Conservation (phyloP, 2,888 invertebrate species). For the Sarcophaga caerulescens region DNA sequence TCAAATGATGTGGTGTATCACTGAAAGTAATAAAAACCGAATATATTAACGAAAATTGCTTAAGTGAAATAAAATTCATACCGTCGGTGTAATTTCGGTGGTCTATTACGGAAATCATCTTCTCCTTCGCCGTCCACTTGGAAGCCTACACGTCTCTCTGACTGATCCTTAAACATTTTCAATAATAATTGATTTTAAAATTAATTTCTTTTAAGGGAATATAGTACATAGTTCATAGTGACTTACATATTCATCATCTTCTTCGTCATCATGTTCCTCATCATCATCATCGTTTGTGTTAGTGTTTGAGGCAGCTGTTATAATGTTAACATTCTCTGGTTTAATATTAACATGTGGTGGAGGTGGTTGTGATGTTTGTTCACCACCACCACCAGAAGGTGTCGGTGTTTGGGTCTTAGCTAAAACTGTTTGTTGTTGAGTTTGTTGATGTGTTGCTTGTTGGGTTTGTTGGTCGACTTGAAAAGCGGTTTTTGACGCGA, state of each 20-base stretch:
- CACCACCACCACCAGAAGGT: conserved; percentile 25
- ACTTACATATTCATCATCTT: conserved; percentile 86
- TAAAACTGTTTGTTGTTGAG: conserved; percentile 67
- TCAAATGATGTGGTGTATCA: conserved; percentile 99
- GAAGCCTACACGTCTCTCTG: conserved; percentile 86
- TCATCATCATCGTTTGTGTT: conserved; percentile 81
- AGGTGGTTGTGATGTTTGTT: conserved; percentile 49
- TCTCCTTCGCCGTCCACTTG: conserved; percentile 81
- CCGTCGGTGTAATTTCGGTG: conserved; percentile 81
- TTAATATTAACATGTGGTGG: conserved; percentile 63
- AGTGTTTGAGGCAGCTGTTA: conserved; percentile 69
- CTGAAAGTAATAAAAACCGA: conserved; percentile 80
- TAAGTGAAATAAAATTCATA: conserved; percentile 62
- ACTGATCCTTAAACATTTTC: conserved; percentile 79
- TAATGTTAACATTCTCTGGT: conserved; percentile 73
- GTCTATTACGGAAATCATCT: conserved; percentile 80
- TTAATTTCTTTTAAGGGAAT: background rate
- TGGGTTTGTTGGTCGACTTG: conserved; percentile 44
- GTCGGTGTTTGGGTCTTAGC: conserved; percentile 64
- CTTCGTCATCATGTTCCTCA: conserved; percentile 86
- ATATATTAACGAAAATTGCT: background rate
- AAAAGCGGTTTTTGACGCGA: conserved; percentile 72
- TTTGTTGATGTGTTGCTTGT: conserved; percentile 59
- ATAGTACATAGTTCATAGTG: background rate
- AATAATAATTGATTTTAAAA: background rate